Conservation (phyloP, 2,888 invertebrate species). For the Apodemia duryi region DNA sequence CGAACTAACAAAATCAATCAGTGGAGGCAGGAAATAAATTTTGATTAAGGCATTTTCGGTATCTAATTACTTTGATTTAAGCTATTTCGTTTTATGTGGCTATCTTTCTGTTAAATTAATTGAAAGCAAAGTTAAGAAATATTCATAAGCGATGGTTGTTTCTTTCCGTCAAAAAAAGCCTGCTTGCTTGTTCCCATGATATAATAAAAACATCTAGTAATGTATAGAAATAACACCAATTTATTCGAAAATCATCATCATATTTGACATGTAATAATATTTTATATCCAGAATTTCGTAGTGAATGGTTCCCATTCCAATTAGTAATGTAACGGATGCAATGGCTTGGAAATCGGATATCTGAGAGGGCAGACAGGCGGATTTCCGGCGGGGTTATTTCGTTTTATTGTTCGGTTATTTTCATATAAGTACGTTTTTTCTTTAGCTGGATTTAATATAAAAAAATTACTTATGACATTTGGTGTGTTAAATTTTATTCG, state of each 20-base stretch:
- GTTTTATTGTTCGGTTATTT: conserved; percentile 14
- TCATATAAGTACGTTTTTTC: conserved; percentile 7
- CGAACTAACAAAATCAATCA: neutral
- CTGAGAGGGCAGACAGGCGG: conserved; percentile 1
- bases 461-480: neutral
- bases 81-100: no score
- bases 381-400: conserved; percentile 12
- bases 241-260: neutral
- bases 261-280: conserved; percentile 1
- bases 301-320: conserved; percentile 6
- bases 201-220: no score
- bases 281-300: conserved; percentile 2
- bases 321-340: conserved; percentile 10
- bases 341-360: conserved; percentile 14
- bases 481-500: neutral
- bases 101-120: no score
- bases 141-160: no score
- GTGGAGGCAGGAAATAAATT: no score
- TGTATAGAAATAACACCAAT: neutral
- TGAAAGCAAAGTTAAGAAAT: no score
- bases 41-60: no score
- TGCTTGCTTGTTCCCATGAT: no score
- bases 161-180: no score
- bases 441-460: neutral
- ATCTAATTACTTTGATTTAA: no score